Conservation (phyloP, 2,888 invertebrate genomes). For the Nycteola revayana region DNA sequence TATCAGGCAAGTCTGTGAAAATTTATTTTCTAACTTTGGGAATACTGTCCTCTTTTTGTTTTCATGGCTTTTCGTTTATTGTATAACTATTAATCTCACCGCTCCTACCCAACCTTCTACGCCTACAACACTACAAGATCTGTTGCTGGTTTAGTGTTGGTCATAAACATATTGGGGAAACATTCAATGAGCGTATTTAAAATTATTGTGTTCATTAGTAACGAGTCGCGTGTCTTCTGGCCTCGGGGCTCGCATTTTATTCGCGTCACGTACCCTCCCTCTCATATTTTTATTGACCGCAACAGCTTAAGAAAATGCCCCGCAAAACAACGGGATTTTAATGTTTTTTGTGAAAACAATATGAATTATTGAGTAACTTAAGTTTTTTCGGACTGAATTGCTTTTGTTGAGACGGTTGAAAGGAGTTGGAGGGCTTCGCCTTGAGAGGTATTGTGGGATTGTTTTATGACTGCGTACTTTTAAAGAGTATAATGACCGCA, state of each 20-base stretch:
- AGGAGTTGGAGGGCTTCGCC: background rate
- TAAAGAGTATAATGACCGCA: background rate
- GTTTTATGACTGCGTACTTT: background rate
- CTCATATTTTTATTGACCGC: conserved; percentile 57
- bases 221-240: conserved; percentile 9
- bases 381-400: conserved; percentile 18
- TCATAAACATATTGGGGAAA: too few species aligned
- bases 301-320: conserved; percentile 46
- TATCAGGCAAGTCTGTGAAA: too few species aligned
- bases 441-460: background rate
- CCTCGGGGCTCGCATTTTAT: conserved; percentile 28
- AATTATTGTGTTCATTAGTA: background rate
- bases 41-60: too few species aligned
- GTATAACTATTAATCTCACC: too few species aligned
- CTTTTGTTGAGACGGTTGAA: conserved; percentile 10
- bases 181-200: too few species aligned
- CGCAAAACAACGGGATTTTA: conserved; percentile 47
- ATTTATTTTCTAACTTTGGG: too few species aligned
- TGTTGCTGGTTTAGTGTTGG: too few species aligned
- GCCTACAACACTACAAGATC: too few species aligned
- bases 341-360: conserved; percentile 44
- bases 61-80: too few species aligned
- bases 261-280: conserved; percentile 44
- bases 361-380: conserved; percentile 39
- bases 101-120: too few species aligned